phyloP scores from a whole-genome alignment of 2,888 invertebrate species.

The Pollenia griseotomentosa region DNA sequence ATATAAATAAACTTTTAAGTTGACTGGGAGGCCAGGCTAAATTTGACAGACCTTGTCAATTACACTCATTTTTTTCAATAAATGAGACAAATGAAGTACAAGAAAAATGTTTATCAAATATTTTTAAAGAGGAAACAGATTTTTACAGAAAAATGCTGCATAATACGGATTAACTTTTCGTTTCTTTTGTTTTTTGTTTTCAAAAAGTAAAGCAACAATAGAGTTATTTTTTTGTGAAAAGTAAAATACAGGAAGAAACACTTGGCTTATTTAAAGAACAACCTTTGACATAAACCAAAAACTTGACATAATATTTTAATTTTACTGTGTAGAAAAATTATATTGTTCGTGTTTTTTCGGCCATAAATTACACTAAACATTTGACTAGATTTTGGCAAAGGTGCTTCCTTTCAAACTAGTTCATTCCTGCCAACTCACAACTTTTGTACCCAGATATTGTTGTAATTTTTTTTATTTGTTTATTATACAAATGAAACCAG shows the following conservation, averaged over 20 bases:
- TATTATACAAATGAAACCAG: no score
- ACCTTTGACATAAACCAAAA: conserved; percentile 20
- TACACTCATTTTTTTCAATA: neutral
- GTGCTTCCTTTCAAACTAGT: neutral
- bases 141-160: no score
- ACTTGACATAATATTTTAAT: neutral
- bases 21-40: conserved; percentile 17
- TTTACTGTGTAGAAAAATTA: neutral
- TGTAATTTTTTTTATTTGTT: no score
- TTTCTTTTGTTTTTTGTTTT: no score
- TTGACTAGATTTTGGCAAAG: conserved; percentile 12
- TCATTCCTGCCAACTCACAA: neutral
- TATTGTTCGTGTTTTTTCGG: neutral
- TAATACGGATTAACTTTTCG: no score
- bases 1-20: conserved; percentile 17
- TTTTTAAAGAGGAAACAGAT: neutral
- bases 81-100: neutral
- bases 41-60: conserved; percentile 19
- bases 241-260: neutral
- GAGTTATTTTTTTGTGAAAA: neutral
- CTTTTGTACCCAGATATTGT: no score
- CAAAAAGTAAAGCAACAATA: no score
- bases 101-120: neutral
- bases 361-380: conserved; percentile 24
- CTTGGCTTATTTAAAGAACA: conserved; percentile 20